Evolutionary conservation across 2,888 invertebrate species (phyloP), one percentile per base, ranked within the genome.

Genomic region (Lycaena phlaeas): DNA sequence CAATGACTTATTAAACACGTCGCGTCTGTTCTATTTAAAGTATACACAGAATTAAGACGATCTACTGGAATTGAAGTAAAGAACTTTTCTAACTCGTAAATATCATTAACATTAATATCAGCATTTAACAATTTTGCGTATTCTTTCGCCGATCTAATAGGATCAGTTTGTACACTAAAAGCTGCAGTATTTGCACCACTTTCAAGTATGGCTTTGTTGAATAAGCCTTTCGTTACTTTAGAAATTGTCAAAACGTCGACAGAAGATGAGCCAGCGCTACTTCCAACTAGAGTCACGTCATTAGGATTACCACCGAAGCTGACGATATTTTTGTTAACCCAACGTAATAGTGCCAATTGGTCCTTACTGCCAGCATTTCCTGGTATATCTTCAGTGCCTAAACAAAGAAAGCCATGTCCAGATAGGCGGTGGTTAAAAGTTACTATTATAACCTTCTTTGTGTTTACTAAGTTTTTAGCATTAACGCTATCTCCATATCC

Each of bases 361-460:
- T 64, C 63, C 45, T 59, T 61, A 56, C 61, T 55, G 1, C 61
- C 61, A 29, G 59, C 63, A 36, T 62, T 61, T 1, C 61, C 61
- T 3, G 62, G 61, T 6, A 49, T 42, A 36, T 55, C 51, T 37
- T 50, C 38, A 4, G 59, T 62, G 2, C 59, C 57, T 9, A 55
- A 41, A 18, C 56, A 58, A 10, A 58, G 42, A 29, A 58, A 58
- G 1, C 56, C 40, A 43, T 52, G 50, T 1, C 51, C 46, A 11
- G 65, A 65, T 6, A 69, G 42, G 14, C 71, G 59, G 39, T 71
- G 71, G 37, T 72, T 71, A 42, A 69, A 69, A 6, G 57, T 59
- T 0, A 71, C 64, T 2, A 44, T 50, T 27, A 72, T 59, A 0
- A 71, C 37, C 48, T 67, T 45, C 14, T 62, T 55, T 1, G 45